Evolutionary conservation across 1,140 invertebrate species (phyloP).

Genomic region (Maconellicoccus hirsutus): DNA sequence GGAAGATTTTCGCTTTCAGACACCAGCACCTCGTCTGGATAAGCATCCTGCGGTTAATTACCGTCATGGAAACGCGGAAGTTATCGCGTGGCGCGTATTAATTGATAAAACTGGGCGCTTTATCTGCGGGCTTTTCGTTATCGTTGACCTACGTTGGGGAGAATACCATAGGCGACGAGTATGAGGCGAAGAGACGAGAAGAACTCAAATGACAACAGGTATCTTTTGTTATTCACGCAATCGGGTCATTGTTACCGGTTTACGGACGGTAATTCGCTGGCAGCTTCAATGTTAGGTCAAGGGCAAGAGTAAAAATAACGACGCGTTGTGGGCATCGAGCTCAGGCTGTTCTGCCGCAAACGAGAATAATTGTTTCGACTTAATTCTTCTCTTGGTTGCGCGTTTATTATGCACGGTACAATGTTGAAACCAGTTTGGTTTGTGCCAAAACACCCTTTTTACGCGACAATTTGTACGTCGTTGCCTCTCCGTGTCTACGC

Average conservation of each 20-base stretch:
- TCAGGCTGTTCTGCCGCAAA: background rate
- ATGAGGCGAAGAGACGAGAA: background rate
- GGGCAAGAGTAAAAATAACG: conserved; percentile 3
- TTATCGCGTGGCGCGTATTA: background rate
- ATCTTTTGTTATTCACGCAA: background rate
- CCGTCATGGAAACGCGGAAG: background rate
- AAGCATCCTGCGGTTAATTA: background rate
- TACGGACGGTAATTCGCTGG: background rate
- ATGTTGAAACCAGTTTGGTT: background rate
- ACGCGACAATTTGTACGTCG: no score
- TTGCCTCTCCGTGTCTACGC: background rate
- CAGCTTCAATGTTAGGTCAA: conserved; percentile 7
- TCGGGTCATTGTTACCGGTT: conserved; percentile 7
- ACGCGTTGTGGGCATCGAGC: background rate
- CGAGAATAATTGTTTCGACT: background rate
- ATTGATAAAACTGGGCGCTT: background rate
- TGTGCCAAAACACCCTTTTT: no score
- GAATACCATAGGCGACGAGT: background rate
- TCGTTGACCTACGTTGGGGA: background rate
- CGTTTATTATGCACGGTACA: background rate
- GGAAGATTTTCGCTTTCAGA: no score
- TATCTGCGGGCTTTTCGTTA: background rate
- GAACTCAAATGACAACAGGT: background rate
- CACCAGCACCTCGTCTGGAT: background rate
- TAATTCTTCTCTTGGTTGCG: background rate